phyloP scores from a whole-genome alignment of 2,797 vertebrate species.

The Periophthalmus magnuspinnatus region DNA sequence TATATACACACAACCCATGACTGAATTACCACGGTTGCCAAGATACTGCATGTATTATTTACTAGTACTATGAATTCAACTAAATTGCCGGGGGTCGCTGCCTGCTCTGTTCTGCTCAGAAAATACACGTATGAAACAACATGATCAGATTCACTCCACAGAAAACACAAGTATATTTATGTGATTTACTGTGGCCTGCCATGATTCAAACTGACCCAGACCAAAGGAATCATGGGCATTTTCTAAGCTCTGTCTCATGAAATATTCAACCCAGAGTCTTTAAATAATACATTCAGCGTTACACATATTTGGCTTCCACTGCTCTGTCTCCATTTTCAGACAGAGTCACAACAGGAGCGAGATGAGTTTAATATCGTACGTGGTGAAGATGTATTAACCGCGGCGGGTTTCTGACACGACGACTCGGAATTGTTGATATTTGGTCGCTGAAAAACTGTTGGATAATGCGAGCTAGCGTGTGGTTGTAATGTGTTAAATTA shows the following conservation, averaged over 20 bases:
- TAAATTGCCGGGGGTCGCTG: background rate
- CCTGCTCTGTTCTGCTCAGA: slow-evolving; percentile 6
- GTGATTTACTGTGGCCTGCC: slow-evolving; percentile 36
- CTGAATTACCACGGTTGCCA: slow-evolving; percentile 30
- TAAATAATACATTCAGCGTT: slow-evolving; percentile 60
- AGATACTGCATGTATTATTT: slow-evolving; percentile 39
- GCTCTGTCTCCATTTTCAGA: slow-evolving; percentile 22
- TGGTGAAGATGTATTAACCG: slow-evolving; percentile 25
- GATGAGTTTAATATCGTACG: slow-evolving; percentile 21
- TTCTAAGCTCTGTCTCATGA: slow-evolving; percentile 49
- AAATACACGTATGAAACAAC: slow-evolving; percentile 22
- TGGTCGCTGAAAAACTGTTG: too few species aligned
- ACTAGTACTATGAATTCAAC: slow-evolving; percentile 13
- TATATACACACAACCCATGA: background rate
- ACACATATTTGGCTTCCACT: slow-evolving; percentile 39
- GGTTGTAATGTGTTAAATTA: too few species aligned
- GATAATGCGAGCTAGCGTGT: too few species aligned
- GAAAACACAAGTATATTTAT: slow-evolving; percentile 16
- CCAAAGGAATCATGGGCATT: slow-evolving; percentile 48
- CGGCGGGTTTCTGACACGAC: slow-evolving; percentile 1
- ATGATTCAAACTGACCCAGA: slow-evolving; percentile 62
- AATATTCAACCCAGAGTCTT: slow-evolving; percentile 58
- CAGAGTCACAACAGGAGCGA: slow-evolving; percentile 35
- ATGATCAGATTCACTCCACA: slow-evolving; percentile 28
- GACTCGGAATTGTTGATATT: slow-evolving; percentile 20